Evolutionary conservation across 2,888 invertebrate genomes (phyloP).

Genomic region (Napeogenes inachia): DNA sequence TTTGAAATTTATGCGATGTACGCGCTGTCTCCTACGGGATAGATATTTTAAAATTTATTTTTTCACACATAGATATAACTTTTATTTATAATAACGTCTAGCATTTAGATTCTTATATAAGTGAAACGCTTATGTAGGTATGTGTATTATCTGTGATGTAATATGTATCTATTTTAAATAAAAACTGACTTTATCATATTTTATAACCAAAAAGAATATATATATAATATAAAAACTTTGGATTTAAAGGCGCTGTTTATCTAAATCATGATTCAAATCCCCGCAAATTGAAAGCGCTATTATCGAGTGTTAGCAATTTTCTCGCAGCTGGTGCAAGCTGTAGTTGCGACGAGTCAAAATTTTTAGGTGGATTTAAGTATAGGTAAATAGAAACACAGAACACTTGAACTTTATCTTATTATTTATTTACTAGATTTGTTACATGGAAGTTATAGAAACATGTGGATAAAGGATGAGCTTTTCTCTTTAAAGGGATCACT

Average conservation of each 20-base stretch:
- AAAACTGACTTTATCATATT: neutral
- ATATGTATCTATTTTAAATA: too few relatives aligned
- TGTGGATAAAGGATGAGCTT: too few relatives aligned
- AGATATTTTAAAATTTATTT: neutral
- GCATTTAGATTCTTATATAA: too few relatives aligned
- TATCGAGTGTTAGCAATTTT: slow-evolving; percentile 73
- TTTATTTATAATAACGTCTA: neutral
- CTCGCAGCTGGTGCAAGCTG: slow-evolving; percentile 63
- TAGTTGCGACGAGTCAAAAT: slow-evolving; percentile 9
- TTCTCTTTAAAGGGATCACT: too few relatives aligned
- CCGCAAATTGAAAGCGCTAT: slow-evolving; percentile 73
- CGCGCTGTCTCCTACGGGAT: too few relatives aligned
- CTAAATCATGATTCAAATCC: slow-evolving; percentile 64
- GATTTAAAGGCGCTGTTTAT: slow-evolving; percentile 18
- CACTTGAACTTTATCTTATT: too few relatives aligned
- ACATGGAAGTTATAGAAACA: too few relatives aligned
- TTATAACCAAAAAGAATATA: neutral
- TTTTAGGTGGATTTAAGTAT: neutral
- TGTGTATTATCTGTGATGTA: too few relatives aligned
- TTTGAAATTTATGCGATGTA: slow-evolving; percentile 5
- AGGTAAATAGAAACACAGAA: too few relatives aligned
- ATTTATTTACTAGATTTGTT: too few relatives aligned
- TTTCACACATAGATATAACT: neutral
- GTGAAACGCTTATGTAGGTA: too few relatives aligned
- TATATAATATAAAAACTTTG: neutral